phyloP scores from a whole-genome alignment of 1,140 invertebrate genomes.

The Sminthurinus signatus region DNA sequence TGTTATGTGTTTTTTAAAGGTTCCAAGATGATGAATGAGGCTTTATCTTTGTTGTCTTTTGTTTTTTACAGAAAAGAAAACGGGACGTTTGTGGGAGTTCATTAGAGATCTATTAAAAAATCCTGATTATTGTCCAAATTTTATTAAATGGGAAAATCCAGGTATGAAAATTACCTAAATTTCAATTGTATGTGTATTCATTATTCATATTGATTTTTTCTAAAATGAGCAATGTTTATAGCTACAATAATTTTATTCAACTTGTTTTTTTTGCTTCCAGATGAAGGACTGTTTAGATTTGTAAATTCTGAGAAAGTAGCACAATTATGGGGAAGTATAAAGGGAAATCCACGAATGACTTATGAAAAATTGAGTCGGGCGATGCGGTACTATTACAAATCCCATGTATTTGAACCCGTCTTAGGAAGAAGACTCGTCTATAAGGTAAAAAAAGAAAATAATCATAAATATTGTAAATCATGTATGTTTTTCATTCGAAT shows the following conservation, averaged over 20 bases:
- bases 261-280: too few species aligned
- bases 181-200: too few species aligned
- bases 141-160: constrained; percentile 85
- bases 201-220: too few species aligned
- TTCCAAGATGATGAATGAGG: too few species aligned
- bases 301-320: constrained; percentile 84
- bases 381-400: constrained; percentile 89
- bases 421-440: constrained; percentile 74
- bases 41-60: too few species aligned
- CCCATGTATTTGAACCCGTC: constrained; percentile 70
- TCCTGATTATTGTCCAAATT: constrained; percentile 65
- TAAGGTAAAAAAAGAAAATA: too few species aligned
- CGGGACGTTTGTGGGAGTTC: constrained; percentile 69
- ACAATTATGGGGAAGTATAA: constrained; percentile 76
- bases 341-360: constrained; percentile 84
- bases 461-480: too few species aligned
- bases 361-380: constrained; percentile 81
- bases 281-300: constrained; percentile 78
- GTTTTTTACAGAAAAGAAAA: constrained; percentile 52
- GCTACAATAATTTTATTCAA: too few species aligned
- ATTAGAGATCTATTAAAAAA: constrained; percentile 70
- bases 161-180: too few species aligned
- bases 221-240: too few species aligned
- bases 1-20: too few species aligned
- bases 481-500: too few species aligned